Percentiles rank a stretch among this genome's conserved stretches.
These are phyloP conservation scores for Heterodera filipjevi DNA, from an alignment of 2,888 invertebrate species.

Conservation along the genomic window DNA sequence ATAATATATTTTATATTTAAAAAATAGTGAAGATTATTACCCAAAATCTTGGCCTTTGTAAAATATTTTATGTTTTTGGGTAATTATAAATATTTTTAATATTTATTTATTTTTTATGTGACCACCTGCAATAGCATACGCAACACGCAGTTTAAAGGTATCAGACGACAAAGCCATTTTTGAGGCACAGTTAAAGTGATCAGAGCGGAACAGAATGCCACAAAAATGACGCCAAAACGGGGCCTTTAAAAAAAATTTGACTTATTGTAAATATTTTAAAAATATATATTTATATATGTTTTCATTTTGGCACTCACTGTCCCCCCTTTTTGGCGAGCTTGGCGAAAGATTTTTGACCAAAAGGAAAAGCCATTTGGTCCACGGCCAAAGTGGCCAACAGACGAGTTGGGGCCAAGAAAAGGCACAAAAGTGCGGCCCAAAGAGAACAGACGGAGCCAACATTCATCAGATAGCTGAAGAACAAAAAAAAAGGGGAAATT, in stretches of 20 bases:
- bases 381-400: conserved; percentile 36
- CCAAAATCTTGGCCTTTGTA: too few relatives aligned
- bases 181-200: conserved; percentile 25
- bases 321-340: conserved; percentile 29
- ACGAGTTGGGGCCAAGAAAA: conserved; percentile 39
- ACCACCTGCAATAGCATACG: conserved; percentile 6
- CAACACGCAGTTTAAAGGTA: conserved; percentile 31
- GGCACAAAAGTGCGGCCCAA: conserved; percentile 38
- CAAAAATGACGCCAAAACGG: conserved; percentile 28
- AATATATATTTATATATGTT: not conserved
- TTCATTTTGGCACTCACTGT: conserved; percentile 2
- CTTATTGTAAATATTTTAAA: too few relatives aligned
- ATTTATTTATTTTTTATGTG: not conserved
- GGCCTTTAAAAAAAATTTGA: conserved; percentile 22
- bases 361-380: conserved; percentile 30
- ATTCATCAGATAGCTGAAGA: conserved; percentile 37
- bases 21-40: too few relatives aligned
- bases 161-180: conserved; percentile 10
- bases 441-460: conserved; percentile 44
- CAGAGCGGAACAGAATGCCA: conserved; percentile 13
- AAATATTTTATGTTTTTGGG: too few relatives aligned
- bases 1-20: too few relatives aligned
- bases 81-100: too few relatives aligned
- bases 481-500: not conserved
- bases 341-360: not conserved